A percentile compares a stretch with the other conserved stretches of the same genome.
Evolutionary conservation across 2,113 vertebrate genomes (phyloP).

Genomic region (Oreocharis arfaki): DNA sequence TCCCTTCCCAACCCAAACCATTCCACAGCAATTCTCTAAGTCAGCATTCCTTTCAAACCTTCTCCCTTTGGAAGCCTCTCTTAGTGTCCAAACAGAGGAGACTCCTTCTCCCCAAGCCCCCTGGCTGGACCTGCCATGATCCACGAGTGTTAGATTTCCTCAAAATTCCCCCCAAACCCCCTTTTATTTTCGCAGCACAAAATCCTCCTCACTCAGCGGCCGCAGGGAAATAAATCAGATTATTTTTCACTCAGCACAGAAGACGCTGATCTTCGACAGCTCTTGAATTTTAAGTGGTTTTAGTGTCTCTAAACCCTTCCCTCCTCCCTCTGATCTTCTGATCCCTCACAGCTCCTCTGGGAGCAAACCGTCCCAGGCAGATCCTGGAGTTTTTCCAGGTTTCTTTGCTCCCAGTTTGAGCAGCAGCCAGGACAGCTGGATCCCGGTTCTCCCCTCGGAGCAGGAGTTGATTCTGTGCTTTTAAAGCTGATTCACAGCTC

Average conservation of each 20-base stretch:
- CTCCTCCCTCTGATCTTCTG: background rate
- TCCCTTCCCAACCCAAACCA: background rate
- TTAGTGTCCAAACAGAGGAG: background rate
- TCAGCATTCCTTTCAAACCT: background rate
- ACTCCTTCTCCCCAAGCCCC: background rate
- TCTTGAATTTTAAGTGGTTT: background rate
- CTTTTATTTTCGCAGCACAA: background rate
- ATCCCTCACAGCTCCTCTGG: background rate
- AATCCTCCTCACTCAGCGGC: background rate
- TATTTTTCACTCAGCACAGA: background rate
- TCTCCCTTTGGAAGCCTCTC: background rate
- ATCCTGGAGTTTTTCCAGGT: background rate
- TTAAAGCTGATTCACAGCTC: background rate
- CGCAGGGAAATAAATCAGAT: background rate
- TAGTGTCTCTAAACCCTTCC: background rate
- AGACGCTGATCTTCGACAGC: background rate
- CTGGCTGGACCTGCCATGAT: background rate
- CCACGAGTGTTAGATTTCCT: background rate
- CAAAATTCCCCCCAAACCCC: too few relatives aligned
- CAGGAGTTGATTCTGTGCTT: background rate
- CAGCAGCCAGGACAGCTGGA: slow-evolving; percentile 21
- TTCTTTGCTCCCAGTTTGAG: background rate
- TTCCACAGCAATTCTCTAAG: fast-evolving
- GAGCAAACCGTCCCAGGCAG: background rate
- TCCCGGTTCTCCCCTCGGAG: background rate